Percentiles rank a stretch among this genome's conserved stretches.
These are phyloP conservation scores for Lepus oiostolus DNA, from an alignment of 2,797 vertebrate species.

Conservation along the genomic window DNA sequence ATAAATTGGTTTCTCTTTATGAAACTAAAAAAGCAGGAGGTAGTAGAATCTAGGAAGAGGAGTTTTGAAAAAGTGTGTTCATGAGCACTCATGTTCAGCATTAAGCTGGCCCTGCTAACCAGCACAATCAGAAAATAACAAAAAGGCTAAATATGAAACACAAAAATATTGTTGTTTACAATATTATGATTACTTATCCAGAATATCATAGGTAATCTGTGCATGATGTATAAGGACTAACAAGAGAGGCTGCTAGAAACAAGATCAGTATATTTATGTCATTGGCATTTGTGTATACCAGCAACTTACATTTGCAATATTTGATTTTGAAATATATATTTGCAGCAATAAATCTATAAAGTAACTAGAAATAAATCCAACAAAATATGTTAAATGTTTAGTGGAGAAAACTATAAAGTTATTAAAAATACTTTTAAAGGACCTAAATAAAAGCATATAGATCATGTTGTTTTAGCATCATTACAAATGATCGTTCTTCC, in stretches of 20 bases:
- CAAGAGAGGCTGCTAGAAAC: constrained; percentile 11
- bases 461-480: background rate
- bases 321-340: constrained; percentile 46
- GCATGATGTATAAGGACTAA: constrained; percentile 9
- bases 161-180: constrained; percentile 23
- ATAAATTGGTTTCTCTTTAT: background rate
- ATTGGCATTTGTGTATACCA: constrained; percentile 1
- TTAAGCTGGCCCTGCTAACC: background rate
- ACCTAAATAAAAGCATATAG: background rate
- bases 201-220: constrained; percentile 10
- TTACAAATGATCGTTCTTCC: background rate
- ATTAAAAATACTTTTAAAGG: constrained; percentile 15
- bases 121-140: constrained; percentile 11
- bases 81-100: background rate
- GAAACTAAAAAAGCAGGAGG: constrained; percentile 1
- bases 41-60: background rate
- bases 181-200: background rate
- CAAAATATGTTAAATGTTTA: constrained; percentile 13
- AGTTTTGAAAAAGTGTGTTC: background rate
- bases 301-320: background rate
- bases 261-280: background rate
- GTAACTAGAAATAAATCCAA: constrained; percentile 17
- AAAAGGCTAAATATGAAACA: constrained; percentile 34
- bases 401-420: constrained; percentile 14
- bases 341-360: constrained; percentile 3